Evolutionary conservation across 2,888 invertebrate genomes (phyloP), one percentile per base, ranked within the genome.

Genomic region (Ennomos quercinarius): DNA sequence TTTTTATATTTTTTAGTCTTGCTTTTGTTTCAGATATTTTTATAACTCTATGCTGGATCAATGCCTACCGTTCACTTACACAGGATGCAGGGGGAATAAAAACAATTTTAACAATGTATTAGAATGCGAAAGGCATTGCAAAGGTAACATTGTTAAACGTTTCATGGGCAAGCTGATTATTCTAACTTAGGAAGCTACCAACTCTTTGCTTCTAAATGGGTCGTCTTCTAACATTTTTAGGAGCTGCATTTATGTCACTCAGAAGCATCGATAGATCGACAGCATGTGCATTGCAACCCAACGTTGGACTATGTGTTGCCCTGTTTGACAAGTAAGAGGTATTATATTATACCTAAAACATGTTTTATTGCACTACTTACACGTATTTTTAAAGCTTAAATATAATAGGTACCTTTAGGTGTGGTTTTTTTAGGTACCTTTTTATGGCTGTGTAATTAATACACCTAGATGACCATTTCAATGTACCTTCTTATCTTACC

Each of bases 111-210:
- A 73, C 12, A 67, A 75, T 0, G 8, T 65, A n/a, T 17, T 63
- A 1, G 77, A 83, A 8, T 89, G 89, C 52, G 77, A 84, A 63
- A 70, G 76, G 38, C 71, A 77, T 68, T 88, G 89, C 57, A 79
- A 81, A 72, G 86, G 88, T 87, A 71, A 55, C 11, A 6, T 27
- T 27, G 4, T 4, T 2, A 2, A 27, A 27, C 5, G 27, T 27
- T 27, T 27, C 27, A 4, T 27, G 27, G n/a, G 27, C 27, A 27
- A 27, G 27, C 4, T 6, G 4, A 27, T 27, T 27, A 27, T 27
- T 6, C 27, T 27, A 27, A 27, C 4, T 5, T 27, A 4, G 3
- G 27, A 27, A 27, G 6, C 27, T 27, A 27, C 27, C 27, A 27
- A 27, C 6, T 27, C 6, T 27, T 27, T 4, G 4, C 6, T 6